These are phyloP conservation scores for Hemibagrus wyckioides DNA, from an alignment of 2,113 vertebrate genomes.

Conservation along the genomic window DNA sequence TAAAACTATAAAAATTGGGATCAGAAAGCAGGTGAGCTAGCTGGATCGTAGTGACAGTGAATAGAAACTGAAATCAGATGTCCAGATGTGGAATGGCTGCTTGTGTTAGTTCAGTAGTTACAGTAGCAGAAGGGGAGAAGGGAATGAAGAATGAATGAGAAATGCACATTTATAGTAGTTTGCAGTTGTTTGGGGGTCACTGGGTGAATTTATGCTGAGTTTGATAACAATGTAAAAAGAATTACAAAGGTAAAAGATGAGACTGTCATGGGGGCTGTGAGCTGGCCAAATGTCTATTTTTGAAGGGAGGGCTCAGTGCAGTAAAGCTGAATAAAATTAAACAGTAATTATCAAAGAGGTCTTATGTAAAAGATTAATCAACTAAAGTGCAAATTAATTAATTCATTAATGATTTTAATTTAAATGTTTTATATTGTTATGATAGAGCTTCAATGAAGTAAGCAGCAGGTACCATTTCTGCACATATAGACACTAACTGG, in stretches of 20 bases:
- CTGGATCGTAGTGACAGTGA: neutral
- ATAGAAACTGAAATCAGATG: neutral
- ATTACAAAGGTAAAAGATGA: neutral
- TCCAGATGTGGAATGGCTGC: neutral
- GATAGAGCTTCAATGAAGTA: too few species aligned
- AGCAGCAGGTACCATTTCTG: too few species aligned
- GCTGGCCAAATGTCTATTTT: neutral
- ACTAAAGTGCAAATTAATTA: too few species aligned
- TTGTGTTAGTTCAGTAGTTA: neutral
- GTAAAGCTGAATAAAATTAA: too few species aligned
- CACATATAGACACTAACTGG: too few species aligned
- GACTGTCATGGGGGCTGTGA: too few species aligned
- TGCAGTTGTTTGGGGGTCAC: neutral
- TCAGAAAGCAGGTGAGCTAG: neutral
- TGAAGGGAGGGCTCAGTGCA: too few species aligned
- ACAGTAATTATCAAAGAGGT: too few species aligned
- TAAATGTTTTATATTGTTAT: too few species aligned
- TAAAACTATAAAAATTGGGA: neutral
- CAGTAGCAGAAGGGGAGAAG: neutral
- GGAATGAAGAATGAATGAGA: neutral
- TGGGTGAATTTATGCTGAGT: neutral
- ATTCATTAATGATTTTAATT: too few species aligned
- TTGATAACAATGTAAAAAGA: neutral
- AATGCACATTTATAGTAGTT: neutral
- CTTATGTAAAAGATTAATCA: too few species aligned